Evolutionary conservation across 92 coral and sea anemone species (phyloP), one percentile per base, ranked within the genome.

Genomic region (Porites divaricata): DNA sequence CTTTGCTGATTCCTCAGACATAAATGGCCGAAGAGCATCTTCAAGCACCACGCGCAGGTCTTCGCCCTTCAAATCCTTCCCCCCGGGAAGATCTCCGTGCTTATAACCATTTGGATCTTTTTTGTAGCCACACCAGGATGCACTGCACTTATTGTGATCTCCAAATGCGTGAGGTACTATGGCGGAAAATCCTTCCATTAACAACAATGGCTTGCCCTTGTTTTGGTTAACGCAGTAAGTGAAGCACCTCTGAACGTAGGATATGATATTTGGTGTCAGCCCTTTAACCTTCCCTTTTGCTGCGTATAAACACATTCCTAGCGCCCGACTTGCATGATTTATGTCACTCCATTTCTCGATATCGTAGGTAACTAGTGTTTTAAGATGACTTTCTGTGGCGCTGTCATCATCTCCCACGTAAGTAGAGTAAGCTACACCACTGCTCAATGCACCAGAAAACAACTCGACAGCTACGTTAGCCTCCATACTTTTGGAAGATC

Each of bases 91-190:
- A 35, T 69, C 81, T 1, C 58, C 73, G 63, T 85, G 92, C 1
- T 23, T 68, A 63, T 87, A 90, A 67, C 48, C 77, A 21, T 7
- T 59, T 16, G 87, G 93, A 35, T 90, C 86, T 1, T 35, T 57
- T 21, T 11, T 41, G 77, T 75, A 78, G 23, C 69, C 61, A 41
- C 88, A 90, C 93, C 93, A 26, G 28, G 28, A 90, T 21, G 65
- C 56, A 21, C 66, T 73, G 76, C 87, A 89, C 10, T 64, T 73
- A 10, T 81, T 65, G 51, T 85, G 93, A 26, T 89, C 75, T 12
- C 93, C 93, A 70, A 88, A 83, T 20, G 88, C 91, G 66, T 83
- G 92, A 1, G 92, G 92, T 2, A 84, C 79, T 17, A 84, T 89
- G 12, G 67, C 20, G 50, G 54, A 9, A 21, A 91, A 23, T 49